These are phyloP conservation scores for Phyllostomus hastatus DNA, from an alignment of 2,113 vertebrate genomes.

Conservation along the genomic window DNA sequence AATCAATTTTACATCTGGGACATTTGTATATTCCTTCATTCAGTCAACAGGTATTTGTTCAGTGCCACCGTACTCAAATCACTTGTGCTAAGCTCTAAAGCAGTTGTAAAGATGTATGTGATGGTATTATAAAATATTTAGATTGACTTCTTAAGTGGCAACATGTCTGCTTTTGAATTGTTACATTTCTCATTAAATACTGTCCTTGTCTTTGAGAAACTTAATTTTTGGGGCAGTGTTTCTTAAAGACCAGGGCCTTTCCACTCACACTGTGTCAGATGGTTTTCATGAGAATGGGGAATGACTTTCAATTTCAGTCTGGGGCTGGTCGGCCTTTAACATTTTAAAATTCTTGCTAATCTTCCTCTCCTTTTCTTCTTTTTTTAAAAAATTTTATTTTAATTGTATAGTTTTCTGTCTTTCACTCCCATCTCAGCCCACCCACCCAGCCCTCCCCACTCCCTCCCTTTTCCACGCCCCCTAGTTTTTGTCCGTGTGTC, in stretches of 20 bases:
- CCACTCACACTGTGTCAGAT: background rate
- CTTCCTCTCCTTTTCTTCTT: background rate
- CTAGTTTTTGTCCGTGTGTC: too few species aligned
- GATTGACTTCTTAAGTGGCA: background rate
- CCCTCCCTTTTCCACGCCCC: too few species aligned
- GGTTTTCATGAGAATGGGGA: background rate
- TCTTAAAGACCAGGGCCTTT: background rate
- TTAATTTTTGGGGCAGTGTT: background rate
- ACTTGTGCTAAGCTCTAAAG: background rate
- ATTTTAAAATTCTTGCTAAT: background rate
- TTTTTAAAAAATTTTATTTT: too few species aligned
- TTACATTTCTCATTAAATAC: background rate
- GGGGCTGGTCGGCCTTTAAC: background rate
- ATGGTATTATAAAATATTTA: background rate
- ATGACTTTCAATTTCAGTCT: background rate
- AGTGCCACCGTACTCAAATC: background rate
- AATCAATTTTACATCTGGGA: constrained; percentile 22
- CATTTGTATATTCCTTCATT: constrained; percentile 22
- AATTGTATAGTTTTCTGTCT: too few species aligned
- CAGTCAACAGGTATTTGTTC: constrained; percentile 34
- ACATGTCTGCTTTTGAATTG: background rate
- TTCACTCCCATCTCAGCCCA: too few species aligned
- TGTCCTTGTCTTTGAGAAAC: background rate
- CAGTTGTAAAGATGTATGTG: background rate
- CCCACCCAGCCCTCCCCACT: too few species aligned